A percentile compares a stretch with the other conserved stretches of the same genome.
Evolutionary conservation across 2,113 vertebrate genomes (phyloP).

Genomic region (Engraulis encrasicolus): DNA sequence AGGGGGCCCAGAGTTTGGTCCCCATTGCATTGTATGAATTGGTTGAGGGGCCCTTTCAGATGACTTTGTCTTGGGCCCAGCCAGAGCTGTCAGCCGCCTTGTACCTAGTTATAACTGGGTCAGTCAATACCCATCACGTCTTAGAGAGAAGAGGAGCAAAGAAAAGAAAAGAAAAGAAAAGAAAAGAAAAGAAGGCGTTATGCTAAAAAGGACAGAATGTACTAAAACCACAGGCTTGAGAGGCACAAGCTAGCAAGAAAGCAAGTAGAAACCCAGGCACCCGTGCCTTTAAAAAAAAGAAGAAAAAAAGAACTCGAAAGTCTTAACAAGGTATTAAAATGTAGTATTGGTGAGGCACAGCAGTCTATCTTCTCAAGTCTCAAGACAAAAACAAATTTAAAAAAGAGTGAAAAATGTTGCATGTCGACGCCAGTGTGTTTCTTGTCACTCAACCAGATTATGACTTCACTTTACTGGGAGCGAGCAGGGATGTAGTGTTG

Average conservation of each 20-base stretch:
- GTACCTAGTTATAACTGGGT: neutral
- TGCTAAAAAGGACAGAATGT: neutral
- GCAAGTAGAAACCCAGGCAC: too few relatives aligned
- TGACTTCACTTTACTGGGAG: too few relatives aligned
- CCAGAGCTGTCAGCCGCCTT: too few relatives aligned
- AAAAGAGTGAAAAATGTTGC: neutral
- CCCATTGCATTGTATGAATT: too few relatives aligned
- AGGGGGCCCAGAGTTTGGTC: too few relatives aligned
- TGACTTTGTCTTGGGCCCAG: too few relatives aligned
- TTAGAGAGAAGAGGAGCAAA: neutral
- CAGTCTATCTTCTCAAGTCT: neutral
- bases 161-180: neutral
- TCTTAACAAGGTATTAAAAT: neutral
- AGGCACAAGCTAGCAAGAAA: neutral
- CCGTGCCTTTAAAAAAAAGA: neutral
- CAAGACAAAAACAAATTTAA: too few relatives aligned
- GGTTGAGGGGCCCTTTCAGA: too few relatives aligned
- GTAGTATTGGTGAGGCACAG: neutral
- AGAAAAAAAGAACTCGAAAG: neutral
- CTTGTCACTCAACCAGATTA: neutral
- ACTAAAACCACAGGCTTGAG: neutral
- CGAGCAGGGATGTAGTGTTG: too few relatives aligned
- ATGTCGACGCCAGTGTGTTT: neutral
- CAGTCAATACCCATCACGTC: conserved; percentile 16
- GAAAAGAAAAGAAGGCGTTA: too few relatives aligned